Percentiles rank a stretch among this genome's conserved stretches.
phyloP scores from a whole-genome alignment of 2,888 invertebrate genomes.

The Athalia cordata region DNA sequence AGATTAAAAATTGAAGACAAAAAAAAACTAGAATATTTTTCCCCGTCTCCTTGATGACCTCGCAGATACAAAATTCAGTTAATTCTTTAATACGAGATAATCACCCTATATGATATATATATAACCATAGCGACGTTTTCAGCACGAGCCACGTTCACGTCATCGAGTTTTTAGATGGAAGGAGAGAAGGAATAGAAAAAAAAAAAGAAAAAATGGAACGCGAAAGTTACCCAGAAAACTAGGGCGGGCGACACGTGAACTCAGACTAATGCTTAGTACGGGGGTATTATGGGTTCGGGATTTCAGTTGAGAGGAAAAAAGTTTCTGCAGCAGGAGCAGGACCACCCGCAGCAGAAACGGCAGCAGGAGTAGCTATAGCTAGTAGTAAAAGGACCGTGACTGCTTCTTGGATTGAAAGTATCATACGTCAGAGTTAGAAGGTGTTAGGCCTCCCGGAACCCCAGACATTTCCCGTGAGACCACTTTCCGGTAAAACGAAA shows the following conservation, averaged over 20 bases:
- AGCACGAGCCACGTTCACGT: too few species aligned
- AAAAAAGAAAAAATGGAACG: not conserved
- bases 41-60: too few species aligned
- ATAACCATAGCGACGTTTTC: too few species aligned
- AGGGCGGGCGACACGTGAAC: conserved; percentile 14
- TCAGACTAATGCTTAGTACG: not conserved
- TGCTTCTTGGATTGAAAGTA: conserved; percentile 35
- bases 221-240: conserved; percentile 5
- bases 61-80: too few species aligned
- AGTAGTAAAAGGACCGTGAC: not conserved
- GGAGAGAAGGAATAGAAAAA: not conserved
- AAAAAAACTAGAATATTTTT: too few species aligned
- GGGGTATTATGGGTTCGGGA: not conserved
- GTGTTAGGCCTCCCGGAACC: conserved; percentile 35
- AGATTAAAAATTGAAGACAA: too few species aligned
- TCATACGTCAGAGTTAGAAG: conserved; percentile 42
- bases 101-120: too few species aligned
- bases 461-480: conserved; percentile 26
- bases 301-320: conserved; percentile 38
- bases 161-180: too few species aligned
- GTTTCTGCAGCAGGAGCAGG: not conserved
- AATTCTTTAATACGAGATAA: too few species aligned
- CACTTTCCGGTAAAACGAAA: conserved; percentile 34
- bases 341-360: too few species aligned
- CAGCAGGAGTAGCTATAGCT: too few species aligned